Evolutionary conservation across 2,888 invertebrate genomes (phyloP), one percentile per base, ranked within the genome.

Genomic region (Agonum fuliginosum): DNA sequence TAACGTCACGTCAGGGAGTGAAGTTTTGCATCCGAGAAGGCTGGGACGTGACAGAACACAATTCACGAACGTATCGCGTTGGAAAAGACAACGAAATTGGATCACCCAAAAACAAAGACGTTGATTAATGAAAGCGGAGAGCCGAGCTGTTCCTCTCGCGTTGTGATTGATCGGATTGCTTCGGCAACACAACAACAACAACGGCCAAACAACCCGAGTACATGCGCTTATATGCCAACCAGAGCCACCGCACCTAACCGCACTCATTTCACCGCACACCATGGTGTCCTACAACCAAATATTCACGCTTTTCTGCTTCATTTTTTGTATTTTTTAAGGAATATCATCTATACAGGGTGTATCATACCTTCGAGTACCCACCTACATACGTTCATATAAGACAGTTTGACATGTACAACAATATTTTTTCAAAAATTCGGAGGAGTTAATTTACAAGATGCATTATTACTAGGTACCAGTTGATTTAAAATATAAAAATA

Each of bases 41-140:
- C 27, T n/a, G 51, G 17, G 70, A 70, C 67, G 75, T 74, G 74
- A 74, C 74, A 67, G 65, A 75, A 77, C 41, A 77, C 77, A 77
- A 69, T 70, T 62, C 46, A 20, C 41, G 62, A 65, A 65, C 46
- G 74, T 74, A 76, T 76, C 76, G 48, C 54, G 51, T 34, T 37
- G 65, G 69, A 84, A 85, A 85, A 84, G 84, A 83, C 84, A 84
- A 82, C 84, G 85, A 85, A 86, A 86, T 86, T 85, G 85, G 85
- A 85, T 85, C 84, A 83, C 83, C 83, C 82, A 84, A 85, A 85
- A 86, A 85, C 85, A 85, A 85, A 83, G 86, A 86, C 85, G 81
- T 84, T 86, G 86, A 86, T 86, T 86, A 86, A 86, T 86, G 86
- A 83, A 82, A 82, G 81, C 81, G 83, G 83, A 82, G 82, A 83